Percentiles rank a stretch among this genome's conserved stretches.
phyloP scores from a whole-genome alignment of 2,888 invertebrate species.

The Odontomyia ornata region DNA sequence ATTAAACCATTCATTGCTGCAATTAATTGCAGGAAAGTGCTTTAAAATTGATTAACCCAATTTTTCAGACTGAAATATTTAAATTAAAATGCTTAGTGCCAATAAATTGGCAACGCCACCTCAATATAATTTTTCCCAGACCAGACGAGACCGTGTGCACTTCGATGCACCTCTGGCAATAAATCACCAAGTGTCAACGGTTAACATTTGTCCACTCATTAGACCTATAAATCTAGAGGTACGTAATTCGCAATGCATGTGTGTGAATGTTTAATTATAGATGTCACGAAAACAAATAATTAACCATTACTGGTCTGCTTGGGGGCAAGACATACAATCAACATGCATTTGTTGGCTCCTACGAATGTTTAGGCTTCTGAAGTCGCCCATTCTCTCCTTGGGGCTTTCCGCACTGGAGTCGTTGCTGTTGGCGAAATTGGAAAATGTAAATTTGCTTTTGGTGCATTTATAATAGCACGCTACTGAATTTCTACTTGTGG shows the following conservation, averaged over 20 bases:
- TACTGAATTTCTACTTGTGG: slow-evolving; percentile 15
- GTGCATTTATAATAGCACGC: slow-evolving; percentile 34
- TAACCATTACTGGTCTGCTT: slow-evolving; percentile 49
- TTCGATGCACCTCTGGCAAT: slow-evolving; percentile 47
- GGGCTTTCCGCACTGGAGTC: neutral
- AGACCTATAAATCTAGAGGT: slow-evolving; percentile 52
- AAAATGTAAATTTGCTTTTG: slow-evolving; percentile 32
- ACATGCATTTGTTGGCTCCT: slow-evolving; percentile 19
- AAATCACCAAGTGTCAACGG: slow-evolving; percentile 55
- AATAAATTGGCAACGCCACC: slow-evolving; percentile 4
- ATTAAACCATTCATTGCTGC: too few species aligned
- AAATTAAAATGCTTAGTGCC: too few species aligned
- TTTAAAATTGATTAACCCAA: too few species aligned
- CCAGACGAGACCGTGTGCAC: neutral
- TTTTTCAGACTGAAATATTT: too few species aligned
- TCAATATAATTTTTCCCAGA: neutral
- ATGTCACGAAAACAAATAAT: slow-evolving; percentile 56
- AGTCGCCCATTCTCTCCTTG: neutral
- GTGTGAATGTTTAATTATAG: slow-evolving; percentile 55
- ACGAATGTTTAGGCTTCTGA: neutral
- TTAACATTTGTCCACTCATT: slow-evolving; percentile 55
- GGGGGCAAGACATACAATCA: slow-evolving; percentile 37
- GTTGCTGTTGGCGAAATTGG: slow-evolving; percentile 14
- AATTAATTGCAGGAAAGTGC: too few species aligned
- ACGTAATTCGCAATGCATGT: slow-evolving; percentile 48